Percentiles rank a stretch among this genome's conserved stretches.
Conservation (phyloP, 2,888 invertebrate species). For the Minunthozetes semirufus region DNA sequence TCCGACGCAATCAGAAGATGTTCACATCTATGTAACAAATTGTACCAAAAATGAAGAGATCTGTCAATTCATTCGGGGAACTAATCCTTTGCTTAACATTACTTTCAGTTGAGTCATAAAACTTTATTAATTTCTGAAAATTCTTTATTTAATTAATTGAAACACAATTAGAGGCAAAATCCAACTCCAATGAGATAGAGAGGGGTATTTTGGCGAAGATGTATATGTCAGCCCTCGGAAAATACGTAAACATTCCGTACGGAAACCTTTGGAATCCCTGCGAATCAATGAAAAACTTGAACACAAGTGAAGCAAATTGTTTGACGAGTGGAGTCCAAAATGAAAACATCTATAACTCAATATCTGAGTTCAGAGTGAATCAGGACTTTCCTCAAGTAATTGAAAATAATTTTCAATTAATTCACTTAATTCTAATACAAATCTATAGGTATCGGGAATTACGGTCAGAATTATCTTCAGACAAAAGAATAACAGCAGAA, state of each 20-base stretch:
- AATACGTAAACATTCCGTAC: background rate
- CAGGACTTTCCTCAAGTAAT: slow-evolving; percentile 12
- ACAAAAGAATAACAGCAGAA: background rate
- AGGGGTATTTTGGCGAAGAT: slow-evolving; percentile 14
- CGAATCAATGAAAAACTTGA: background rate
- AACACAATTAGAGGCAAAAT: background rate
- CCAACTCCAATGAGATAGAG: background rate
- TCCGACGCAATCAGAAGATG: background rate
- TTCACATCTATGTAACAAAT: background rate
- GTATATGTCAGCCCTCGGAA: slow-evolving; percentile 9
- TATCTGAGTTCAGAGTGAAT: background rate
- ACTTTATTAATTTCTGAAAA: background rate
- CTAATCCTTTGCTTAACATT: background rate
- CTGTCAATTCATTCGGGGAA: background rate
- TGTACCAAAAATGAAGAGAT: background rate
- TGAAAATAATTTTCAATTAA: background rate
- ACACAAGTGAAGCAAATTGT: background rate
- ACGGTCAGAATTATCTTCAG: background rate
- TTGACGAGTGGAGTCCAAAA: background rate
- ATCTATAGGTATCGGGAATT: background rate
- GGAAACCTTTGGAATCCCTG: background rate
- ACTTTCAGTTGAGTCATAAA: background rate
- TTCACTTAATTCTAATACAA: background rate
- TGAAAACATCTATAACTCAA: background rate
- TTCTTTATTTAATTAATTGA: background rate